phyloP scores from a whole-genome alignment of 2,113 vertebrate genomes.

The Gnathonemus echidnorhynchus region DNA sequence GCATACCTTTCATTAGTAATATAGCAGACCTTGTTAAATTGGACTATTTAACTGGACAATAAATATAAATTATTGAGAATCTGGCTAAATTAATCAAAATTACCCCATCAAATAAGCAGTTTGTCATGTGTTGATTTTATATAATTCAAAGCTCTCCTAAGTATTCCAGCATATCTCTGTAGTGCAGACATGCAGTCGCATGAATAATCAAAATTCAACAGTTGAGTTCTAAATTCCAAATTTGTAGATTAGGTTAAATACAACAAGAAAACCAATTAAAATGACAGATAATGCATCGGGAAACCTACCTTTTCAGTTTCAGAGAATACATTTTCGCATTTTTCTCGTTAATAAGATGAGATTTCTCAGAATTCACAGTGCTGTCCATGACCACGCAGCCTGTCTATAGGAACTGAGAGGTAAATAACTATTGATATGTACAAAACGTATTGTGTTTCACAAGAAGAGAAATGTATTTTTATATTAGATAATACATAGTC shows the following conservation, averaged over 20 bases:
- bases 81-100: not conserved
- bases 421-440: conserved; percentile 6
- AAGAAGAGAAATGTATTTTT: conserved; percentile 16
- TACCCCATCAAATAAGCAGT: not conserved
- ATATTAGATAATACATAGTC: conserved; percentile 25
- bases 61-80: not conserved
- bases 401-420: not conserved
- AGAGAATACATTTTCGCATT: conserved; percentile 60
- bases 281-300: not conserved
- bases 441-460: not conserved
- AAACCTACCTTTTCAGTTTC: conserved; percentile 57
- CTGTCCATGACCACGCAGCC: conserved; percentile 35
- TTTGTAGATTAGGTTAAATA: not conserved
- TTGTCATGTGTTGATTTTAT: not conserved
- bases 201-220: not conserved
- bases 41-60: not conserved
- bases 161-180: not conserved
- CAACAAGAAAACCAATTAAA: not conserved
- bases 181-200: not conserved
- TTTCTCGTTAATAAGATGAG: conserved; percentile 64
- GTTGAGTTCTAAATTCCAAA: not conserved
- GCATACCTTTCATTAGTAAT: not conserved
- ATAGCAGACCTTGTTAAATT: not conserved
- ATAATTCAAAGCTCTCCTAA: not conserved
- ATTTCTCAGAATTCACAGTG: conserved; percentile 60